These are phyloP conservation scores for Thelohanellus kitauei DNA, from an alignment of 30 jellyfish, hydroid and myxozoan species.

Conservation along the genomic window DNA sequence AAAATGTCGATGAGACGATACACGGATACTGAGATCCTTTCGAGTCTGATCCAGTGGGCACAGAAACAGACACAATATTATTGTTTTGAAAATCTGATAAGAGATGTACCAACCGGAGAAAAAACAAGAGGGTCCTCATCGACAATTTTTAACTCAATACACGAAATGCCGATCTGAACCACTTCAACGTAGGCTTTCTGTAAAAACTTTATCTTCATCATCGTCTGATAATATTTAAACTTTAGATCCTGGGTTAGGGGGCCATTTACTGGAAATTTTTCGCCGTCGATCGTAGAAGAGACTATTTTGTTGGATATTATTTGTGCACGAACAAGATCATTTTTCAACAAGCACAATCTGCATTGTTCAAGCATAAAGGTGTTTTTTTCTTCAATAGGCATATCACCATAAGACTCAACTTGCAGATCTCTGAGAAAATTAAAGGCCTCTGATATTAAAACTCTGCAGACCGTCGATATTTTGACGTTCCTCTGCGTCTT, in stretches of 20 bases:
- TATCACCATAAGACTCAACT: conserved; percentile 77
- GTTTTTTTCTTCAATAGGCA: conserved; percentile 60
- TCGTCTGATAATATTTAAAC: conserved; percentile 32
- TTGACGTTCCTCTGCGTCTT: conserved; percentile 27
- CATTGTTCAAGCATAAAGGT: conserved; percentile 51
- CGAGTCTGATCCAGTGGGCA: too few relatives aligned
- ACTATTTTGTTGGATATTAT: conserved; percentile 53
- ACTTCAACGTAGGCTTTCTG: too few relatives aligned
- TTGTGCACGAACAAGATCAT: conserved; percentile 54
- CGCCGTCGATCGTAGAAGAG: conserved; percentile 36
- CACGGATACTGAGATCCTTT: too few relatives aligned
- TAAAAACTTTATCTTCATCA: too few relatives aligned
- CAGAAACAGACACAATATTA: too few relatives aligned
- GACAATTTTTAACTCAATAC: too few relatives aligned
- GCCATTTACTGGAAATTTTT: conserved; percentile 35
- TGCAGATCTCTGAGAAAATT: neutral
- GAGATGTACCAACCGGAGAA: too few relatives aligned
- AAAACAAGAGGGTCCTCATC: too few relatives aligned
- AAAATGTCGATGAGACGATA: too few relatives aligned
- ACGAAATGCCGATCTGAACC: too few relatives aligned
- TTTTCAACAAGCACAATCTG: conserved; percentile 62
- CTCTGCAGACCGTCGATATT: too few relatives aligned
- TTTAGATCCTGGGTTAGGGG: conserved; percentile 36
- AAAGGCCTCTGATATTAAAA: neutral
- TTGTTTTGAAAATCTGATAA: too few relatives aligned